Conservation (phyloP, 2,888 invertebrate genomes). For the Hirtodrosophila trivittata region DNA sequence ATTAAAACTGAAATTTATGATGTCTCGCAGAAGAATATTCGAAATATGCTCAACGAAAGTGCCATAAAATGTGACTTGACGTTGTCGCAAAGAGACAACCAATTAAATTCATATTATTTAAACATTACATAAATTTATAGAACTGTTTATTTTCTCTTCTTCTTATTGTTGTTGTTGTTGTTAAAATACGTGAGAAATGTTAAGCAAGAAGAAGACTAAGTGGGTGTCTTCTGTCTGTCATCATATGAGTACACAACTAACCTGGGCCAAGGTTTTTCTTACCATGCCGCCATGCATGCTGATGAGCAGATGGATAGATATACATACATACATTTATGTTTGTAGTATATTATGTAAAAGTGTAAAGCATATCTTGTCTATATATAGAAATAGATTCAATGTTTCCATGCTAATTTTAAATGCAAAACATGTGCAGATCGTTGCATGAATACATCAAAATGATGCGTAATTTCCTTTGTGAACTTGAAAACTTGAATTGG, state of each 20-base stretch:
- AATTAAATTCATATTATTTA: constrained; percentile 38
- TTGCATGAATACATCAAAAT: too few relatives aligned
- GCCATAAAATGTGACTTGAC: constrained; percentile 28
- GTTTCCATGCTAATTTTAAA: background rate
- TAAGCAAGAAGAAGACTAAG: constrained; percentile 6
- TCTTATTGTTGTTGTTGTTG: background rate
- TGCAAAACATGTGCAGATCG: too few relatives aligned
- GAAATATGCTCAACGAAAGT: constrained; percentile 25
- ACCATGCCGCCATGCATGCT: constrained; percentile 22
- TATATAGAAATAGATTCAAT: background rate
- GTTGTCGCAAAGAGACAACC: constrained; percentile 23
- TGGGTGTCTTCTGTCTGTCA: too few relatives aligned
- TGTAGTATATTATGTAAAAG: background rate
- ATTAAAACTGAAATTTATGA: constrained; percentile 28
- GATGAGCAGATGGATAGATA: constrained; percentile 19
- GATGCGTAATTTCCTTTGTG: too few relatives aligned
- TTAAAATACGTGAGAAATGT: constrained; percentile 34
- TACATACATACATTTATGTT: background rate
- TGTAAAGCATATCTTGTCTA: background rate
- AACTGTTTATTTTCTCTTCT: constrained; percentile 38
- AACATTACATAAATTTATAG: constrained; percentile 27
- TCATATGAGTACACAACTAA: constrained; percentile 40
- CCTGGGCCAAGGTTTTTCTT: constrained; percentile 25
- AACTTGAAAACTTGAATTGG: too few relatives aligned
- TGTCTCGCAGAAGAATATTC: constrained; percentile 1